Base-by-base conservation (phyloP, 2,888 invertebrate genomes). In the Prosopocoilus inquinatus region DNA sequence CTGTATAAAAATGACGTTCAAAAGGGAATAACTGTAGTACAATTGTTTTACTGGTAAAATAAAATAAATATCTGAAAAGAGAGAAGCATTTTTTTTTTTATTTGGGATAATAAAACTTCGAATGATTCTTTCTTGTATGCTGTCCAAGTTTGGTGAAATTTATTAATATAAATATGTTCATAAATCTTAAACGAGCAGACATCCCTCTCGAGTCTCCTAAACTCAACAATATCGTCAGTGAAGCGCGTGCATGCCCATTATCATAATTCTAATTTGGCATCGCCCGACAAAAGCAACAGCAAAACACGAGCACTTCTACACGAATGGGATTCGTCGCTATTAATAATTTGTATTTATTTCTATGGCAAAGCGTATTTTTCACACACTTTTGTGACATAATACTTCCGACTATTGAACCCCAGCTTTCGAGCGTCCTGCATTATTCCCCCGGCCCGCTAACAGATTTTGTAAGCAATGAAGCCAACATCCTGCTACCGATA, bases 381-480 rank as follows among this genome's bases (percentile, higher is more conserved):
- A 59, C 59, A 62, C 59, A 59, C 50, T 50, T 53, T 53, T 47
- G 57, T 61, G 54, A 53, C 56, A 56, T 52, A 58, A 58, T 57
- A 60, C 52, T 60, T 60, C 55, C 55, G 46, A 49, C 44, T 56
- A 53, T 53, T 53, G 46, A 52, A 44, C 55, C 41, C 50, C 54
- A 55, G 49, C 56, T 41, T 69, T 57, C 48, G 45, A 55, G 67
- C 64, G 64, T 67, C 61, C 65, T 67, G 65, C 63, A 64, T 47
- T 39, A 46, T 50, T 45, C 47, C 55, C 55, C 46, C 39, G 50
- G 46, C 50, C 50, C 41, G 55, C 55, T 55, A 55, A 50, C 55
- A 62, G 67, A 69, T 68, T 68, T 67, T 69, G 69, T 65, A 68
- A 63, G 66, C 68, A 71, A 63, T 62, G 66, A 65, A 68, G 70